Conservation (phyloP, 2,888 invertebrate genomes). For the Morpho deidamia region DNA sequence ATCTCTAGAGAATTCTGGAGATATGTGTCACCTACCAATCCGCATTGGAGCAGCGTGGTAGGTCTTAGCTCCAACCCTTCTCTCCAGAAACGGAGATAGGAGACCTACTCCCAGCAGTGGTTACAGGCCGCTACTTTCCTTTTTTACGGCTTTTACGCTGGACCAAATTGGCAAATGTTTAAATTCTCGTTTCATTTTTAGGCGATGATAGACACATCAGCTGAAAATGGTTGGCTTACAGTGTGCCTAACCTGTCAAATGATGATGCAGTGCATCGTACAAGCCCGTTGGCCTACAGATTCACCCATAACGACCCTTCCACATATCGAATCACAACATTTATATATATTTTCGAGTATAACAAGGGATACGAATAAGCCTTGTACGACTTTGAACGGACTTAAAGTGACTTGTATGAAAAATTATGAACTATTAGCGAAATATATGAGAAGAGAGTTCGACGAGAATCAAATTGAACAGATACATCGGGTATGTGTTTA, state of each 20-base stretch:
- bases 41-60: too few relatives aligned
- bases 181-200: constrained; percentile 54
- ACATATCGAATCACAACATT: constrained; percentile 81
- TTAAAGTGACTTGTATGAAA: constrained; percentile 73
- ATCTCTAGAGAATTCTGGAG: too few relatives aligned
- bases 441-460: constrained; percentile 81
- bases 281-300: constrained; percentile 92
- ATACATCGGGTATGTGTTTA: constrained; percentile 76
- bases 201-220: constrained; percentile 97
- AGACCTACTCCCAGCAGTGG: too few relatives aligned
- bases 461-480: constrained; percentile 83
- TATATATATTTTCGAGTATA: constrained; percentile 78
- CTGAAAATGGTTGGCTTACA: constrained; percentile 93
- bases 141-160: too few relatives aligned
- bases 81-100: too few relatives aligned
- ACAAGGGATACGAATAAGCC: constrained; percentile 52
- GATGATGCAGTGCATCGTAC: constrained; percentile 93
- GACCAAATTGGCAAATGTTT: neutral
- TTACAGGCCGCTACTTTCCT: too few relatives aligned
- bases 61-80: too few relatives aligned
- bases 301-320: constrained; percentile 88
- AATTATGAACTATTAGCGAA: constrained; percentile 80
- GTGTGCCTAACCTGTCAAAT: constrained; percentile 87
- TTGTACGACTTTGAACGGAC: constrained; percentile 73
- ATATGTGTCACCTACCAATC: too few relatives aligned